Base-by-base conservation (phyloP, 2,888 invertebrate genomes). In the Chrysina gloriosa region DNA sequence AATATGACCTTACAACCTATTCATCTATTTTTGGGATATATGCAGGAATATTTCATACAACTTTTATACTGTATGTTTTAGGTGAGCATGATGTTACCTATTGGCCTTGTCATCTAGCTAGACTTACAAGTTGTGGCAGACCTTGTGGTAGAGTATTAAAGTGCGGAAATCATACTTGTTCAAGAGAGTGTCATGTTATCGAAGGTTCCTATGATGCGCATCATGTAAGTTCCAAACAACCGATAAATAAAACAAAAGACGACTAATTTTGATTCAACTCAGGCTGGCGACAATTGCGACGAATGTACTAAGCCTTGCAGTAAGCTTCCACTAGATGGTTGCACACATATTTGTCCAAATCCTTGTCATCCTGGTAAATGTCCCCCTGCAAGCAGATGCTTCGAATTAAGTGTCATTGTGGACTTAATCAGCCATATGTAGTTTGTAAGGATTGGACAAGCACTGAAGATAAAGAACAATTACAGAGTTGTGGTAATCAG, bases 91-190 rank as follows among this genome's bases (percentile, higher is more conserved):
- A 92, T 82, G 86, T 87, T 6, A 82, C 86, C n/a, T 79, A 86
- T 16, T 89, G 89, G 85, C 88, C 91, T 1, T 92, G 93, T 80
- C 86, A 89, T 80, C 80, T 90, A 82, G 92, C 94, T 0, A 85
- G 85, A 63, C 86, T 92, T 0, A 85, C 87, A 3, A 92, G 93
- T 4, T 98, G 98, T 79, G 92, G 93, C 1, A 85, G 93, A 73
- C 84, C 86, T 14, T 98, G 98, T 83, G 90, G 89, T 0, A 87
- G 89, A 63, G 78, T 84, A 1, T 83, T 98, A 9, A 78, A 84
- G 1, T 97, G 97, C 81, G 89, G 89, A 1, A 92, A 92, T 78
- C 98, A 98, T 79, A 84, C 77, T 0, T 97, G 97, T 80, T 79
- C 84, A 11, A 78, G 88, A 56, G 82, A 87, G 11, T 97, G 97